Conservation (phyloP, 1,140 invertebrate genomes). For the Leptinotarsa lineolata region DNA sequence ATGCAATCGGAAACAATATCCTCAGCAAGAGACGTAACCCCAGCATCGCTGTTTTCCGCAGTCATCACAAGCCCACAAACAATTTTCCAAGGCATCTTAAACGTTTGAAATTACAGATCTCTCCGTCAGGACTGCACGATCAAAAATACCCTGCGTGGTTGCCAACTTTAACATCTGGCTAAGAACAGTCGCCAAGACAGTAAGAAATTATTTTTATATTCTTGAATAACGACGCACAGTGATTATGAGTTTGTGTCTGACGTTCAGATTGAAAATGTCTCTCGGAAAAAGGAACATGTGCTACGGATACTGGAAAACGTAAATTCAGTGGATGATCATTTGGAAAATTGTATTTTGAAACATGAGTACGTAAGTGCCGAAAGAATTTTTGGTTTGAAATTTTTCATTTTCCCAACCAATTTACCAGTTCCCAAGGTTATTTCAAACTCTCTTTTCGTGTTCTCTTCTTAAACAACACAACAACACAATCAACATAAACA, state of each 20-base stretch:
- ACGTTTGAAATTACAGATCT: slow-evolving; percentile 1
- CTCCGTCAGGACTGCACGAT: background rate
- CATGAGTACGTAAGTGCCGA: no score
- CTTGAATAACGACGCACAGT: no score
- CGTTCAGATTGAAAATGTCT: background rate
- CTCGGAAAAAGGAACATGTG: background rate
- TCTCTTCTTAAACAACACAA: no score
- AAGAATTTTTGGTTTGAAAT: no score
- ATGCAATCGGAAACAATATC: background rate
- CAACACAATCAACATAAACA: no score
- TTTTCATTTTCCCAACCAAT: no score
- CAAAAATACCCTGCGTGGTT: background rate
- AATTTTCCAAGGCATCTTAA: background rate
- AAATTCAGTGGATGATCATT: no score
- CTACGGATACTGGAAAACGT: background rate
- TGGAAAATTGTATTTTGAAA: no score
- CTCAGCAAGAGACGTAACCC: background rate
- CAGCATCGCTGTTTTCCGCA: background rate
- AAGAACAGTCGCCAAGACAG: background rate
- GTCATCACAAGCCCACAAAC: slow-evolving; percentile 2
- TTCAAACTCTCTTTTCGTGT: no score
- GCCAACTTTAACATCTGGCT: background rate
- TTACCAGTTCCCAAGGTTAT: no score
- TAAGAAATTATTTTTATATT: background rate
- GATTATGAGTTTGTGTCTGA: no score